phyloP scores from a whole-genome alignment of 2,113 vertebrate species.

The Xiphias gladius region DNA sequence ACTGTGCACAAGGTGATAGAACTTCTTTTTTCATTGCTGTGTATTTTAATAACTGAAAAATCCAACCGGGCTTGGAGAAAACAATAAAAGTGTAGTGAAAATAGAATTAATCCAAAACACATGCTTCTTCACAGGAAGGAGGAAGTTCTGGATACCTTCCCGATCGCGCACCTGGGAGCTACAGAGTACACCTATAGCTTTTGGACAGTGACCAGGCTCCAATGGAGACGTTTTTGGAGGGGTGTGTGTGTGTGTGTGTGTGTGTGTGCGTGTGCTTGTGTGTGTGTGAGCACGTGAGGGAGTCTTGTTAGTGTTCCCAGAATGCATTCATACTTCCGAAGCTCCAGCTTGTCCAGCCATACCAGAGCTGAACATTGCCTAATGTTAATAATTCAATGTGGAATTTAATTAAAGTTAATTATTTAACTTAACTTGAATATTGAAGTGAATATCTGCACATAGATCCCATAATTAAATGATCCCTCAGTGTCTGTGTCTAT shows the following conservation, averaged over 20 bases:
- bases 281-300: not conserved
- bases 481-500: not conserved
- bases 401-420: conserved; percentile 48
- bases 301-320: not conserved
- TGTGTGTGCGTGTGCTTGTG: too few species aligned
- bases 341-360: conserved; percentile 3
- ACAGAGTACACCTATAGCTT: conserved; percentile 18
- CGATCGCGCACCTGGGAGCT: conserved; percentile 23
- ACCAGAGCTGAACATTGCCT: not conserved
- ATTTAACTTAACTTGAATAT: conserved; percentile 36
- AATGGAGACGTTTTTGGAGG: not conserved
- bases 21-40: not conserved
- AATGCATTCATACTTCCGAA: conserved; percentile 4
- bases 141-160: conserved; percentile 12
- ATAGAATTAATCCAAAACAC: conserved; percentile 35
- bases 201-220: conserved; percentile 27
- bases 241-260: conserved; percentile 5
- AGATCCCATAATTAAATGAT: not conserved
- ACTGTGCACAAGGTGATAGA: conserved; percentile 3
- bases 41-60: not conserved
- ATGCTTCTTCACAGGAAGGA: conserved; percentile 45
- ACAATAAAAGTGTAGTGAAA: not conserved
- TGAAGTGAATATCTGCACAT: not conserved
- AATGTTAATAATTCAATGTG: conserved; percentile 37
- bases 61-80: conserved; percentile 4